These are phyloP conservation scores for Forbesichthys papilliferus DNA, from an alignment of 2,113 vertebrate genomes.

Conservation along the genomic window DNA sequence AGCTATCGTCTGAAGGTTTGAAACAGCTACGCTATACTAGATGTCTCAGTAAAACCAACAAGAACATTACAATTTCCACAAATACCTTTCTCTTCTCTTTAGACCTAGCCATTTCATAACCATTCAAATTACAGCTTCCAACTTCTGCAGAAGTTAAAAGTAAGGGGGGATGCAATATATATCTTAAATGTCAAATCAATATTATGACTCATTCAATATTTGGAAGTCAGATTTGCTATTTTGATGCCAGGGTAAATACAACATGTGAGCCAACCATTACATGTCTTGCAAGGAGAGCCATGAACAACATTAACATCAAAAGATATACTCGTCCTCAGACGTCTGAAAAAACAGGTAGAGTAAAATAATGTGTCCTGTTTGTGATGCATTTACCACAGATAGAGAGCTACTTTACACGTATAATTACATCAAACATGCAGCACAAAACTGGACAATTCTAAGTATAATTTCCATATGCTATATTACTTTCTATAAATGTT, in stretches of 20 bases:
- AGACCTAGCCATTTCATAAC: constrained; percentile 30
- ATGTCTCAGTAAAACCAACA: constrained; percentile 46
- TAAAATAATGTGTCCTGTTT: constrained; percentile 57
- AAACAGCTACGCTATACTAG: constrained; percentile 17
- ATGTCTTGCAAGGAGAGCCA: constrained; percentile 53
- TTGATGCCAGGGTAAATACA: constrained; percentile 58
- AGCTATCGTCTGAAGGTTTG: constrained; percentile 50
- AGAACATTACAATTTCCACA: constrained; percentile 21
- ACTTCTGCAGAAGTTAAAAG: constrained; percentile 37
- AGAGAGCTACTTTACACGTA: constrained; percentile 12
- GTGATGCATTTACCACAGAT: constrained; percentile 57
- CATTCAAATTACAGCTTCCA: constrained; percentile 37
- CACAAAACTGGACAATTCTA: constrained; percentile 25
- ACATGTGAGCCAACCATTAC: constrained; percentile 54
- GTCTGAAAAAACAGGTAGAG: constrained; percentile 53
- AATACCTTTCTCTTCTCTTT: constrained; percentile 32
- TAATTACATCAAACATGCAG: constrained; percentile 39
- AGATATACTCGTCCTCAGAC: constrained; percentile 62
- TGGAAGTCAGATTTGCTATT: constrained; percentile 48
- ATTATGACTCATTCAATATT: constrained; percentile 57
- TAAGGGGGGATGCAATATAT: constrained; percentile 54
- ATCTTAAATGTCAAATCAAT: constrained; percentile 60
- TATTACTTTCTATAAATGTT: not conserved
- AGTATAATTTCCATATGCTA: not conserved
- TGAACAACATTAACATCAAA: constrained; percentile 60